Conservation (phyloP, 2,113 vertebrate species). For the Dasyornis broadbenti region DNA sequence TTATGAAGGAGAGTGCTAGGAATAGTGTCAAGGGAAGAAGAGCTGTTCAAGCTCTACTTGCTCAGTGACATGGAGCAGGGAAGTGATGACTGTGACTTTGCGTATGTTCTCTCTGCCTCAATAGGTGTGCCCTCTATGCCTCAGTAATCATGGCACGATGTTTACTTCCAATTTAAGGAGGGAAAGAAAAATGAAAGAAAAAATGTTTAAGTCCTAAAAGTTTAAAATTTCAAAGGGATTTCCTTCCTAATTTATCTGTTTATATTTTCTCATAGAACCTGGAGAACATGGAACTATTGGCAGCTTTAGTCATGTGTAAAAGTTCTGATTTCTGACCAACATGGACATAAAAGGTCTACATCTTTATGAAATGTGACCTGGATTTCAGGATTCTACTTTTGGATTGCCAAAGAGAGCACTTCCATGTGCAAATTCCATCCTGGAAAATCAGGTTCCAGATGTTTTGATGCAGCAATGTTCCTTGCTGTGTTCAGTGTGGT, state of each 20-base stretch:
- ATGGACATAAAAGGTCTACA: not conserved
- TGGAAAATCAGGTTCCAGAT: not conserved
- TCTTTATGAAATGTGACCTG: not conserved
- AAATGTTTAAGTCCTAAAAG: not conserved
- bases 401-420: not conserved
- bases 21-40: not conserved
- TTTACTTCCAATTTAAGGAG: not conserved
- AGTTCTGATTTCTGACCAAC: not conserved
- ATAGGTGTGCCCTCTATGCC: not conserved
- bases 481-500: not conserved
- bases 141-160: not conserved
- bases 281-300: not conserved
- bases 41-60: not conserved
- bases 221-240: not conserved
- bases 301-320: not conserved
- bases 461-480: not conserved
- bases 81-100: not conserved
- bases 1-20: not conserved
- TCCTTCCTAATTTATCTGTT: not conserved
- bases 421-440: not conserved
- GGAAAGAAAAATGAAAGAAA: not conserved
- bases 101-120: too few relatives aligned
- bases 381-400: not conserved
- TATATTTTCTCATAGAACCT: not conserved
- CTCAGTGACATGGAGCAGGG: not conserved